Conservation (phyloP, 2,113 vertebrate genomes). For the Scortum barcoo region DNA sequence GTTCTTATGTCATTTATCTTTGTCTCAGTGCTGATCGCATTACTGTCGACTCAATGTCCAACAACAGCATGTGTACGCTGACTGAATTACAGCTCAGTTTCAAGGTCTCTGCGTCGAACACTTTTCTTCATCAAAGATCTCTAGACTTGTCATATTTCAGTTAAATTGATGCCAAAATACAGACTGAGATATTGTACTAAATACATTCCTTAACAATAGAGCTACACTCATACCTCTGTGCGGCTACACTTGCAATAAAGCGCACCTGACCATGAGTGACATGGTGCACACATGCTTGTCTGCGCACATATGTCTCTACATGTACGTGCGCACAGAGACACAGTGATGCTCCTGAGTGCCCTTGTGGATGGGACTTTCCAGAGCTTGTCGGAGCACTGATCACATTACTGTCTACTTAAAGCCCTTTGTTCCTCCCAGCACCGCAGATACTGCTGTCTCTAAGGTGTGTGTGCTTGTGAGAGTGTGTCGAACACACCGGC, state of each 20-base stretch:
- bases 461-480: constrained; percentile 56
- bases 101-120: neutral
- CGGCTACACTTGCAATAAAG: neutral
- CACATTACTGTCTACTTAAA: constrained; percentile 78
- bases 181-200: neutral
- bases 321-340: neutral
- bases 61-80: neutral
- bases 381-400: constrained; percentile 71
- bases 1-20: neutral
- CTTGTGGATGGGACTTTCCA: constrained; percentile 53
- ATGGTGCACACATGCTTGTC: neutral
- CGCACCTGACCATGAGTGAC: neutral
- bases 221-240: no score
- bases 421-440: constrained; percentile 73
- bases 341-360: constrained; percentile 37
- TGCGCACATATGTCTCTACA: neutral
- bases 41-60: neutral
- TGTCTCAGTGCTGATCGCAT: neutral
- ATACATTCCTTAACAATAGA: neutral
- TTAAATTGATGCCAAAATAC: neutral
- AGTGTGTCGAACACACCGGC: constrained; percentile 47
- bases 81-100: neutral
- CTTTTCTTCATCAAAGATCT: neutral
- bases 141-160: neutral
- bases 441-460: constrained; percentile 61